Evolutionary conservation across 2,797 vertebrate genomes (phyloP).

Genomic region (Syngnathus acus): DNA sequence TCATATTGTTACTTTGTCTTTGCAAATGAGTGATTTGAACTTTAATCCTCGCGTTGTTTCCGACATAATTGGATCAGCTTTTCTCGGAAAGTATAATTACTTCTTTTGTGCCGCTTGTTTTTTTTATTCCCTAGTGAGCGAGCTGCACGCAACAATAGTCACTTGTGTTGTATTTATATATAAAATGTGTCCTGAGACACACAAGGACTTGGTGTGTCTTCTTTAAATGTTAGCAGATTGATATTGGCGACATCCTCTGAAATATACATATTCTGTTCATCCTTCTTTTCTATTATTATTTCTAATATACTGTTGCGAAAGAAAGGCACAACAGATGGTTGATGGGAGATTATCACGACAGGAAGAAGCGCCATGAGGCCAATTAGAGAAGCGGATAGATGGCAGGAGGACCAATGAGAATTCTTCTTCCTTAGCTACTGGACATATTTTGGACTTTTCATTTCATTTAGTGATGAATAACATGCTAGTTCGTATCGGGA

Average conservation of each 20-base stretch:
- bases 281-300: too few relatives aligned
- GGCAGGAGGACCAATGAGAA: conserved; percentile 2
- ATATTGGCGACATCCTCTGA: background rate
- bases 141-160: background rate
- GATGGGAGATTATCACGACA: conserved; percentile 1
- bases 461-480: background rate
- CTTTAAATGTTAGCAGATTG: background rate
- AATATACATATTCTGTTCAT: too few relatives aligned
- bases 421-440: background rate
- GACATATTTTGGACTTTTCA: background rate
- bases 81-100: conserved; percentile 1
- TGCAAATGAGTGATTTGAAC: conserved; percentile 5
- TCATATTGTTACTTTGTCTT: background rate
- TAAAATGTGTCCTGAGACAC: background rate
- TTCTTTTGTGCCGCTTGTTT: background rate
- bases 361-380: background rate
- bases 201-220: background rate
- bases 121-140: background rate
- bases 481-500: background rate
- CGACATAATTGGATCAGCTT: background rate
- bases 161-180: background rate
- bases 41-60: background rate
- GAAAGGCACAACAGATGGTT: conserved; percentile 1
- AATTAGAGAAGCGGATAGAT: background rate
- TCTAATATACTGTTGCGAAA: background rate